Evolutionary conservation across 2,113 vertebrate genomes (phyloP).

Genomic region (Cyanocitta stelleri): DNA sequence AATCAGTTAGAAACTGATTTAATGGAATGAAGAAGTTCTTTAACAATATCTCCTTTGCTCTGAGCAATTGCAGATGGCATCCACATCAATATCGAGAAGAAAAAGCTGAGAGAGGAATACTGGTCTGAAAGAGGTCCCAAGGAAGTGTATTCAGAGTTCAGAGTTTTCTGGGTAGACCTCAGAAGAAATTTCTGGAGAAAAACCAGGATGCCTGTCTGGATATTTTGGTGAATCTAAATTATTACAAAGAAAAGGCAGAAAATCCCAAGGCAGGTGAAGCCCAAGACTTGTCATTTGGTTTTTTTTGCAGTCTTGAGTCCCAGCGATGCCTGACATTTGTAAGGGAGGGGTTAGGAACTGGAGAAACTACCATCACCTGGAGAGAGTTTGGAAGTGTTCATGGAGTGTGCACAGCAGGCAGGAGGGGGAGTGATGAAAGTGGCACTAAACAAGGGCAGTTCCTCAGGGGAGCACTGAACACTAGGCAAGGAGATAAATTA

Average conservation of each 20-base stretch:
- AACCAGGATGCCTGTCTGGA: neutral
- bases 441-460: neutral
- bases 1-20: neutral
- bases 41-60: neutral
- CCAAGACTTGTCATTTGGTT: neutral
- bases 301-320: neutral
- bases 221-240: neutral
- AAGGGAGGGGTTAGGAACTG: neutral
- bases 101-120: neutral
- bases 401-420: neutral
- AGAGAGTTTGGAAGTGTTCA: neutral
- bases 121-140: neutral
- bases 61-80: neutral
- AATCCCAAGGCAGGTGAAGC: neutral
- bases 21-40: neutral
- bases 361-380: neutral
- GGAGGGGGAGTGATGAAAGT: neutral
- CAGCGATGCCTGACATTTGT: neutral
- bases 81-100: accelerated
- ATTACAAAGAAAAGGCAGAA: neutral
- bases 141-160: neutral
- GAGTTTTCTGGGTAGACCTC: neutral
- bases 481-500: neutral
- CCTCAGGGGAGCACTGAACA: neutral
- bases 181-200: neutral